phyloP scores from a whole-genome alignment of 1,140 invertebrate species.

The Geopemphigus sp. region DNA sequence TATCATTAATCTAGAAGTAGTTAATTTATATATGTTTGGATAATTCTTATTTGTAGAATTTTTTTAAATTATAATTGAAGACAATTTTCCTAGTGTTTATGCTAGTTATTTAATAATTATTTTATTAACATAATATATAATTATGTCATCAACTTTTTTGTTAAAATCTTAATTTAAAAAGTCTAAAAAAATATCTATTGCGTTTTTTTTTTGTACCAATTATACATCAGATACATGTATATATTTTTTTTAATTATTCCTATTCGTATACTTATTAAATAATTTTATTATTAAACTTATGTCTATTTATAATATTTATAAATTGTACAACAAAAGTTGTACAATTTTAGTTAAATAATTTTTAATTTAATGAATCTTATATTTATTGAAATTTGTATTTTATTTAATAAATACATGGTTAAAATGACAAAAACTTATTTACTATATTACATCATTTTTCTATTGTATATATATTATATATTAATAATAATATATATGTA shows the following conservation, averaged over 20 bases:
- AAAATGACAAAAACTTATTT: not conserved
- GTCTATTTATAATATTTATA: not conserved
- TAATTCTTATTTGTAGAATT: not conserved
- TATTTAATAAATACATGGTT: conserved; percentile 14
- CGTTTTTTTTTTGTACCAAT: not conserved
- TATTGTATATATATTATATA: not conserved
- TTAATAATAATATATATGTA: not conserved
- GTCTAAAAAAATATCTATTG: not conserved
- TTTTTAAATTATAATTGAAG: not conserved
- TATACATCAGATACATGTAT: not conserved
- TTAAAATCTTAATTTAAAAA: not conserved
- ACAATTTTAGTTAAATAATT: conserved; percentile 13
- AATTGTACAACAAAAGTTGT: not conserved
- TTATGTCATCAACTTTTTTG: conserved; percentile 6
- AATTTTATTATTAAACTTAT: not conserved
- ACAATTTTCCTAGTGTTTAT: not conserved
- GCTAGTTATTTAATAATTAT: not conserved
- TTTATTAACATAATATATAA: not conserved
- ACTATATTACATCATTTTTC: conserved; percentile 22
- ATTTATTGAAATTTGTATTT: conserved; percentile 20
- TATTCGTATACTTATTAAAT: conserved; percentile 7
- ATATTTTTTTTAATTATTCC: conserved; percentile 5
- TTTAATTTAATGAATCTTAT: not conserved
- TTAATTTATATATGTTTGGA: not conserved
- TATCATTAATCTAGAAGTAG: not conserved